Percentiles rank a stretch among this genome's conserved stretches.
Conservation (phyloP, 2,797 vertebrate genomes). For the Podargus strigoides region DNA sequence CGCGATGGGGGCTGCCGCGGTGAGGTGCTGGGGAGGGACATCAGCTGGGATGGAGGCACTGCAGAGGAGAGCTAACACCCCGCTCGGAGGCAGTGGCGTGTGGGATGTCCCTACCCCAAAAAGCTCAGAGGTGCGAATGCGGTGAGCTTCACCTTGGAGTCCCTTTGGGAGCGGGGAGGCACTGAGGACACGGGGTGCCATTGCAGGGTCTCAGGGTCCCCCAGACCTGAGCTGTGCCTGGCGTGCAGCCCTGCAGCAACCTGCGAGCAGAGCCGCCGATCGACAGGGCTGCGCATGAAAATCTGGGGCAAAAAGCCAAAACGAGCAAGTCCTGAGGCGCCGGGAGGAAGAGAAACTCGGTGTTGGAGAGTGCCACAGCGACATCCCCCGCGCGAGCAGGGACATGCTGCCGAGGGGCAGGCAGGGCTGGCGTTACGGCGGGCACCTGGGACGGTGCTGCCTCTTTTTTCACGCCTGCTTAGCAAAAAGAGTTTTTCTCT, state of each 20-base stretch:
- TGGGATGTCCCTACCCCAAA: neutral
- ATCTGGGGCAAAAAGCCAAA: neutral
- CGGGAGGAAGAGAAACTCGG: neutral
- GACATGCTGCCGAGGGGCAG: neutral
- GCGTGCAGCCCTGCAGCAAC: rapidly evolving
- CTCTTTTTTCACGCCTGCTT: too few relatives aligned
- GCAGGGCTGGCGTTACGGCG: neutral
- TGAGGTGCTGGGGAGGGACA: neutral
- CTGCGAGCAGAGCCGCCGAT: rapidly evolving
- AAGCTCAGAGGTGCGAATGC: neutral
- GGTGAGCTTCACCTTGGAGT: neutral
- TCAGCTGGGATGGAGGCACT: rapidly evolving
- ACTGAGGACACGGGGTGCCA: neutral
- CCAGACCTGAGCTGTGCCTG: neutral
- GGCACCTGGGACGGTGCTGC: neutral
- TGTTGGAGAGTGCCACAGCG: neutral
- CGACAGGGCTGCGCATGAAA: rapidly evolving
- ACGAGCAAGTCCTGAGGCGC: rapidly evolving
- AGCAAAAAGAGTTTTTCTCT: neutral
- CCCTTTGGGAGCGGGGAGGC: neutral
- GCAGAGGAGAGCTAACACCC: neutral
- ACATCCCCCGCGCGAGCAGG: neutral
- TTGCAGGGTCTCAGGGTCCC: neutral
- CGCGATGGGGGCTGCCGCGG: rapidly evolving
- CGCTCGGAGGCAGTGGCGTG: rapidly evolving